A percentile compares a stretch with the other conserved stretches of the same genome.
Conservation (phyloP, 2,888 invertebrate species). For the Myopa tessellatipennis region DNA sequence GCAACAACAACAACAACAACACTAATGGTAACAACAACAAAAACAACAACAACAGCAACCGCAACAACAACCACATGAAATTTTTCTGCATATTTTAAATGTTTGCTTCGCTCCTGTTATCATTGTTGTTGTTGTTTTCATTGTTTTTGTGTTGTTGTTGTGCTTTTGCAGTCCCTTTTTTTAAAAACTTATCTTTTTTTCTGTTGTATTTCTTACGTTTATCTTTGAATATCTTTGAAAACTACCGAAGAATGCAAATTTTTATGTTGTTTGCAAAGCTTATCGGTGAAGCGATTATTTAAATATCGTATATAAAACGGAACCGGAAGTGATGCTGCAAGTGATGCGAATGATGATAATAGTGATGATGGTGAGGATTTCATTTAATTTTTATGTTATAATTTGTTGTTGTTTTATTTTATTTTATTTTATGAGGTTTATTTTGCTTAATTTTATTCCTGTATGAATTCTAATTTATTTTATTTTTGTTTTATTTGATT, state of each 20-base stretch:
- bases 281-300: constrained; percentile 28
- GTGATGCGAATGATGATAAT: neutral
- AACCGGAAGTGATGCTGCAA: neutral
- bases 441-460: no score
- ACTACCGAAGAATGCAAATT: constrained; percentile 28
- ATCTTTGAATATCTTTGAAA: constrained; percentile 3
- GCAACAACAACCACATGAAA: neutral
- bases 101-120: neutral
- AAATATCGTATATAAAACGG: constrained; percentile 2
- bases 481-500: no score
- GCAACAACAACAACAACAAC: constrained; percentile 1
- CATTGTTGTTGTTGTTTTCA: neutral
- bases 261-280: constrained; percentile 30
- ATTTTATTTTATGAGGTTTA: no score
- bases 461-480: no score
- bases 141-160: constrained; percentile 12
- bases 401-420: no score
- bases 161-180: constrained; percentile 48
- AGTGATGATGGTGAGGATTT: no score
- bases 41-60: neutral
- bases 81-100: neutral
- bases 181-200: neutral
- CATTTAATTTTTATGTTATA: no score
- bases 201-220: neutral
- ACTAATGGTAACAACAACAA: neutral